Conservation (phyloP, 2,888 invertebrate species). For the Lycia hirtaria region DNA sequence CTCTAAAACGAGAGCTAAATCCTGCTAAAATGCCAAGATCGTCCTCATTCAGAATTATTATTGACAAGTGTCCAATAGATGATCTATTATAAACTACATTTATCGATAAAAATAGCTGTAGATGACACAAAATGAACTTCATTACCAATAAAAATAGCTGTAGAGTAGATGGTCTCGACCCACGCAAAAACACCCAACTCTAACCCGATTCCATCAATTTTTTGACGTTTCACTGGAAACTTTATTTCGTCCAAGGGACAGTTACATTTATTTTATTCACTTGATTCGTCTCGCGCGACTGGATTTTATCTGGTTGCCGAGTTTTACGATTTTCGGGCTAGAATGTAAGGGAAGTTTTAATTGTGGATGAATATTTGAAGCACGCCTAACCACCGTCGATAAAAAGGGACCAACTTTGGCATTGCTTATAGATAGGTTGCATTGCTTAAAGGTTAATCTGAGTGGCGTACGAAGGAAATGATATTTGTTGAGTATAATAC, state of each 20-base stretch:
- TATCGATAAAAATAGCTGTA: too few species aligned
- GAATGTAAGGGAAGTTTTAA: slow-evolving; percentile 11
- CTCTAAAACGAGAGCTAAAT: too few species aligned
- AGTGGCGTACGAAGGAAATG: too few species aligned
- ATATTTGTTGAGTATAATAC: too few species aligned
- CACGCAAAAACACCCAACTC: not conserved
- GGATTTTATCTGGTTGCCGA: slow-evolving; percentile 3
- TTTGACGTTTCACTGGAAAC: slow-evolving; percentile 2
- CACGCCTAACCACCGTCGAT: not conserved
- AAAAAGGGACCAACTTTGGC: not conserved
- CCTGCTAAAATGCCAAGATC: too few species aligned
- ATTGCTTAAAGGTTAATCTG: too few species aligned
- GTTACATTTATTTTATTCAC: slow-evolving; percentile 13
- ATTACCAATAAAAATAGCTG: not conserved
- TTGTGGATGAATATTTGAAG: slow-evolving; percentile 12
- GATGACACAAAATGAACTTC: not conserved
- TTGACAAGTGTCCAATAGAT: too few species aligned
- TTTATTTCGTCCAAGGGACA: slow-evolving; percentile 2
- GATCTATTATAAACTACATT: too few species aligned
- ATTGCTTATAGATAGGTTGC: not conserved
- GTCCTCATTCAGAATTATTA: too few species aligned
- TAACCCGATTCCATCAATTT: not conserved
- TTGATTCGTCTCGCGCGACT: slow-evolving; percentile 8
- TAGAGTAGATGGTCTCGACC: not conserved
- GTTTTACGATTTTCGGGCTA: slow-evolving; percentile 10